phyloP scores from a whole-genome alignment of 2,888 invertebrate genomes.

The Himalopsyche anomala region DNA sequence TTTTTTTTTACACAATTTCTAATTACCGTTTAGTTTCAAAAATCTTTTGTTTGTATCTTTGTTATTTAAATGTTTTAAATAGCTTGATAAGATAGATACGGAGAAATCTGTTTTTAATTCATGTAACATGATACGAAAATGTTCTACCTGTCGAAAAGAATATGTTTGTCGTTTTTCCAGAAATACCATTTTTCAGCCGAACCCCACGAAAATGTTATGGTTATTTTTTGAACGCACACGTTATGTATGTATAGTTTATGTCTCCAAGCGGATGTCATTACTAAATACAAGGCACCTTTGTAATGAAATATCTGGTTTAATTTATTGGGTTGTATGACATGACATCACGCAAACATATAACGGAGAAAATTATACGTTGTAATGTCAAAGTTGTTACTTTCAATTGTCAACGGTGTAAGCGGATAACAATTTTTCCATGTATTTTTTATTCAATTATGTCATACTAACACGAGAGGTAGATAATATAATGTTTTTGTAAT shows the following conservation, averaged over 20 bases:
- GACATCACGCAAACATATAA: slow-evolving; percentile 28
- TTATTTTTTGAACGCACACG: neutral
- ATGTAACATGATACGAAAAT: too few species aligned
- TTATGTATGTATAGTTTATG: slow-evolving; percentile 7
- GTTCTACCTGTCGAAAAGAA: too few species aligned
- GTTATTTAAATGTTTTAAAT: too few species aligned
- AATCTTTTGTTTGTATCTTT: too few species aligned
- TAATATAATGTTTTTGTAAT: neutral
- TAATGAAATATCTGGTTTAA: slow-evolving; percentile 26
- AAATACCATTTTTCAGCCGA: neutral
- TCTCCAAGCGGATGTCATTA: slow-evolving; percentile 18
- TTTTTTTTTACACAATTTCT: too few species aligned
- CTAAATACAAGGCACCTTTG: slow-evolving; percentile 34
- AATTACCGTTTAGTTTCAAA: too few species aligned
- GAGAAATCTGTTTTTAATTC: too few species aligned
- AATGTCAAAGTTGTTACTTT: slow-evolving; percentile 31
- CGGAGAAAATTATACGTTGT: slow-evolving; percentile 30
- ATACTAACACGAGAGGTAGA: slow-evolving; percentile 11
- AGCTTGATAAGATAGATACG: too few species aligned
- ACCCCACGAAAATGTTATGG: neutral
- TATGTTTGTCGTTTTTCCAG: neutral
- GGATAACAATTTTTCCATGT: slow-evolving; percentile 16
- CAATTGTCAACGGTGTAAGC: slow-evolving; percentile 30
- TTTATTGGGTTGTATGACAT: slow-evolving; percentile 30
- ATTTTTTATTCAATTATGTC: slow-evolving; percentile 30